These are phyloP conservation scores for Enteromius radiatus DNA, from an alignment of 2,797 vertebrate species.

Conservation along the genomic window DNA sequence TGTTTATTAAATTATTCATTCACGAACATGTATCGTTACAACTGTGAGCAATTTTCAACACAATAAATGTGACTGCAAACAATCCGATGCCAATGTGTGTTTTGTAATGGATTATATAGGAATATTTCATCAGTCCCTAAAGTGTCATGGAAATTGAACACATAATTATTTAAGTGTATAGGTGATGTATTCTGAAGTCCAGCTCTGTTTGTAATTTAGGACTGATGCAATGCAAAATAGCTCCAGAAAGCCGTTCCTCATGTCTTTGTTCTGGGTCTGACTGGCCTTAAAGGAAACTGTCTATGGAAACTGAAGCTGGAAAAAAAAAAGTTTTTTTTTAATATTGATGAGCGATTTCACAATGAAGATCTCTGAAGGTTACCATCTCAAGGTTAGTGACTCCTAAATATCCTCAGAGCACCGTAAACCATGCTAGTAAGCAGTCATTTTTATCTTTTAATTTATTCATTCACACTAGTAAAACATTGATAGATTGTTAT, in stretches of 20 bases:
- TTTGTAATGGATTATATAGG: background rate
- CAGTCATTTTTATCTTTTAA: too few species aligned
- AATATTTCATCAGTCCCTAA: background rate
- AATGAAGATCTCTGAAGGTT: background rate
- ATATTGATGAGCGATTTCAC: background rate
- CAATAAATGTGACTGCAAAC: slow-evolving; percentile 46
- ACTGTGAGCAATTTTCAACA: slow-evolving; percentile 43
- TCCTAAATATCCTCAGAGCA: background rate
- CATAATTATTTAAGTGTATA: background rate
- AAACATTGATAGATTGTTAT: too few species aligned
- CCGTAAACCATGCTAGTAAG: too few species aligned
- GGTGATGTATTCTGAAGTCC: background rate
- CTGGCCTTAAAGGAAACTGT: background rate
- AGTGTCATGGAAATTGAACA: background rate
- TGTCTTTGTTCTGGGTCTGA: background rate
- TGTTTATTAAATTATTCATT: slow-evolving; percentile 41
- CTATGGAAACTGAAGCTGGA: background rate
- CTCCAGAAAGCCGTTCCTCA: background rate
- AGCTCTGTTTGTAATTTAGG: background rate
- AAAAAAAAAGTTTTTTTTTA: too few species aligned
- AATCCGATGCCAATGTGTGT: slow-evolving; percentile 1
- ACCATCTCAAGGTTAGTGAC: background rate
- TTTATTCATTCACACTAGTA: too few species aligned
- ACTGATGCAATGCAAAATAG: background rate
- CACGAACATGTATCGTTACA: slow-evolving; percentile 41